Percentiles rank a stretch among this genome's conserved stretches.
These are phyloP conservation scores for Dendrocincla tyrannina DNA, from an alignment of 2,797 vertebrate genomes.

Conservation along the genomic window DNA sequence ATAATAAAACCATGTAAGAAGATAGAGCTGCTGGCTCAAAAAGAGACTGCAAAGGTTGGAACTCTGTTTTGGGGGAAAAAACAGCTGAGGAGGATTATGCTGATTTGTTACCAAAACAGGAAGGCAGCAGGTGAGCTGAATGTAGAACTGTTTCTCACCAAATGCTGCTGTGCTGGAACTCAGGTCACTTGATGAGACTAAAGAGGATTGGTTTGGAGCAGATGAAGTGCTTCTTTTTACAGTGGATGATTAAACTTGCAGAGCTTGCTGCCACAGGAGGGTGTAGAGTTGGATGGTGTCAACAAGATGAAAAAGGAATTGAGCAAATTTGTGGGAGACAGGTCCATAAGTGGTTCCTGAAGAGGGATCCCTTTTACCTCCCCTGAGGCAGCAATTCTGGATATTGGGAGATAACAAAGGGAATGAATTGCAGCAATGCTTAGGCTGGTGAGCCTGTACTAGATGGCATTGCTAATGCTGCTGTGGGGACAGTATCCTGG, in stretches of 20 bases:
- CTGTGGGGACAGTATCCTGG: not conserved
- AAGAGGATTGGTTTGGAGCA: not conserved
- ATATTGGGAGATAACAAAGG: not conserved
- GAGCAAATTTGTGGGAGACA: not conserved
- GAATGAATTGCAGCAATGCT: not conserved
- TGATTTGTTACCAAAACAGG: not conserved
- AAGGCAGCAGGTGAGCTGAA: not conserved
- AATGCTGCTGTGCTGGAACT: not conserved
- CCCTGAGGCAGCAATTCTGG: not conserved
- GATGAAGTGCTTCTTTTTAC: not conserved
- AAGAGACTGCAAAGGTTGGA: not conserved
- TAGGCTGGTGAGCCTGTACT: not conserved
- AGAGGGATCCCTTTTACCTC: not conserved
- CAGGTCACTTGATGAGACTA: not conserved
- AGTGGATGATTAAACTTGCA: not conserved
- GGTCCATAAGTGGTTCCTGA: not conserved
- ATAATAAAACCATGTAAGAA: not conserved
- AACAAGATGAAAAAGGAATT: not conserved
- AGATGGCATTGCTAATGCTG: not conserved
- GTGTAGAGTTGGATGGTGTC: not conserved
- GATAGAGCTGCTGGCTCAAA: not conserved
- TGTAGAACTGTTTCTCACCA: not conserved
- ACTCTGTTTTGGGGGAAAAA: not conserved
- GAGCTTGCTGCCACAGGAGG: not conserved
- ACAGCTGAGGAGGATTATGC: not conserved